phyloP scores from a whole-genome alignment of 1,140 invertebrate species.

The Gerris buenoi region DNA sequence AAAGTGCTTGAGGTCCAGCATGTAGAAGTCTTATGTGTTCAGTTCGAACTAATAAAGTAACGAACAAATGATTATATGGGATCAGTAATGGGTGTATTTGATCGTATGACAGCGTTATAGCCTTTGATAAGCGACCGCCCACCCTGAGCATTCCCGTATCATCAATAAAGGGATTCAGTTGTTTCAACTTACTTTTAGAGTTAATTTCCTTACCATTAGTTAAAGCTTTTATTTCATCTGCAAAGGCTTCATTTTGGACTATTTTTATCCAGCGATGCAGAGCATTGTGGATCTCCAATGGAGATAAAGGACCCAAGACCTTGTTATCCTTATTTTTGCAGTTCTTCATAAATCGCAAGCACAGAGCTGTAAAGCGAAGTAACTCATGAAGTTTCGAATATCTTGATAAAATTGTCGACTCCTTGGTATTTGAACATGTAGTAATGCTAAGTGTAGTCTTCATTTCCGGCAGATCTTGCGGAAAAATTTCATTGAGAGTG shows the following conservation, averaged over 20 bases:
- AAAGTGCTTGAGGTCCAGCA: constrained; percentile 17
- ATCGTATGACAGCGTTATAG: not conserved
- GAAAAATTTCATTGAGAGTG: too few species aligned
- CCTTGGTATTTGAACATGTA: too few species aligned
- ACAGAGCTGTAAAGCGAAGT: too few species aligned
- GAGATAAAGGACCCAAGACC: not conserved
- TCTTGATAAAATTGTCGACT: too few species aligned
- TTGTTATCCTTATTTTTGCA: not conserved
- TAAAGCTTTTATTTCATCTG: not conserved
- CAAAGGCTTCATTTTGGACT: not conserved
- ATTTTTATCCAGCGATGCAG: not conserved
- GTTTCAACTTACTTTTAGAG: not conserved
- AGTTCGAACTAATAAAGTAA: not conserved
- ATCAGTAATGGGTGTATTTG: not conserved
- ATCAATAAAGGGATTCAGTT: not conserved
- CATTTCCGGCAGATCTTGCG: too few species aligned
- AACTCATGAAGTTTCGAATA: too few species aligned
- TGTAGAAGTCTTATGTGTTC: constrained; percentile 20
- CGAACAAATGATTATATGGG: not conserved
- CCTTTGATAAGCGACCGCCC: not conserved
- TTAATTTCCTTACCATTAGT: not conserved
- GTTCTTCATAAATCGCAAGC: too few species aligned
- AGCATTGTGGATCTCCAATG: not conserved
- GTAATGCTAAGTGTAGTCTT: too few species aligned
- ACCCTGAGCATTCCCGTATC: not conserved